These are phyloP conservation scores for Jaculus jaculus DNA, from an alignment of 2,113 vertebrate species.

Conservation along the genomic window DNA sequence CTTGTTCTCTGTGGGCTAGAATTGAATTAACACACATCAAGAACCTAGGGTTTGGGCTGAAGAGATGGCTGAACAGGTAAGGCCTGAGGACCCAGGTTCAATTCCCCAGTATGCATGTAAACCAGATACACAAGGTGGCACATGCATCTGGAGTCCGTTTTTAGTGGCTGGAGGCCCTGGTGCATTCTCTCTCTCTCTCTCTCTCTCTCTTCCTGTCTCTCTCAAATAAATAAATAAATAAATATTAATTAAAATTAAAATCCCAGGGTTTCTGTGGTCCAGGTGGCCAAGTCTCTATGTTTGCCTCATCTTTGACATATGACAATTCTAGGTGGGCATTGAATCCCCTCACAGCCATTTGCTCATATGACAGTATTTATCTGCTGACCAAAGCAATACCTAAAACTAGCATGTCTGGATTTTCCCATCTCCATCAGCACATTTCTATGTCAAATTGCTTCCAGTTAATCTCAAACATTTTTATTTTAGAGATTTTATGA, in stretches of 20 bases:
- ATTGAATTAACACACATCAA: background rate
- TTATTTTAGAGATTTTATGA: conserved; percentile 22
- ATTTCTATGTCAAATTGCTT: background rate
- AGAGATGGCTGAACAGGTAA: too few relatives aligned
- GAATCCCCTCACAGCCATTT: background rate
- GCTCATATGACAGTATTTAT: background rate
- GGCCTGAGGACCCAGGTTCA: too few relatives aligned
- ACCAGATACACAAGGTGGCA: too few relatives aligned
- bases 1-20: background rate
- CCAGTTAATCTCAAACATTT: background rate
- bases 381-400: background rate
- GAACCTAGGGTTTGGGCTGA: background rate
- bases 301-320: background rate
- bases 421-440: background rate
- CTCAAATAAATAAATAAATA: too few relatives aligned
- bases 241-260: too few relatives aligned
- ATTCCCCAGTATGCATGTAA: too few relatives aligned
- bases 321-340: background rate
- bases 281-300: background rate
- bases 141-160: too few relatives aligned
- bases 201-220: too few relatives aligned
- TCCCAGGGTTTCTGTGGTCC: too few relatives aligned
- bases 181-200: too few relatives aligned
- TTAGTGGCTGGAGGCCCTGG: too few relatives aligned
- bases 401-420: background rate